A percentile compares a stretch with the other conserved stretches of the same genome.
phyloP scores from a whole-genome alignment of 1,140 invertebrate species.

The Drosophila virilis region DNA sequence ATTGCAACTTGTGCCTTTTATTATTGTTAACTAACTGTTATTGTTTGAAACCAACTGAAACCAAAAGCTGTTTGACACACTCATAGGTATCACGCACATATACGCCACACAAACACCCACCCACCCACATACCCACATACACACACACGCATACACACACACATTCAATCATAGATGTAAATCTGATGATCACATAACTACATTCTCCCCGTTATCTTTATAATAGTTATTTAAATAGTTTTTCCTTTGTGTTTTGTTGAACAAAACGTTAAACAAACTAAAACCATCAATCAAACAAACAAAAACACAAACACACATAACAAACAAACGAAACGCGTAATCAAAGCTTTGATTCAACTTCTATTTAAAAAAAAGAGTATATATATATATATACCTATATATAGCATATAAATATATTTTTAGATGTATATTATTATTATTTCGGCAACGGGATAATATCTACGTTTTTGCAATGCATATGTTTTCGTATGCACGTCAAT shows the following conservation, averaged over 20 bases:
- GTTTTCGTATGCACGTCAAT: constrained; percentile 83
- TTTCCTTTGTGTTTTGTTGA: constrained; percentile 79
- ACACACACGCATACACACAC: constrained; percentile 11
- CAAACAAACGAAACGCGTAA: constrained; percentile 62
- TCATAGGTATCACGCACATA: constrained; percentile 36
- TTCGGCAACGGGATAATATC: constrained; percentile 76
- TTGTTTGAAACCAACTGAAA: constrained; percentile 80
- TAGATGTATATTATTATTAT: constrained; percentile 82
- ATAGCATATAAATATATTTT: constrained; percentile 83
- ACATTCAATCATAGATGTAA: constrained; percentile 14
- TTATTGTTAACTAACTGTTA: constrained; percentile 82
- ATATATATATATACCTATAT: constrained; percentile 64
- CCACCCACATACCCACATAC: constrained; percentile 3
- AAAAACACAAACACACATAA: constrained; percentile 45
- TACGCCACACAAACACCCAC: constrained; percentile 13
- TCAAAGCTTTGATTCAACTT: constrained; percentile 80
- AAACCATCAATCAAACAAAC: constrained; percentile 48
- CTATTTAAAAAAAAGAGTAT: constrained; percentile 62
- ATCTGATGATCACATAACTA: constrained; percentile 5
- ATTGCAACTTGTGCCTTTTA: constrained; percentile 81
- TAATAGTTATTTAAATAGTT: constrained; percentile 81
- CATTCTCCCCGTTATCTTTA: constrained; percentile 32
- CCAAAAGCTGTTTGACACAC: constrained; percentile 79
- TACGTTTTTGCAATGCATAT: constrained; percentile 82
- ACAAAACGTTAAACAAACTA: constrained; percentile 75